These are phyloP conservation scores for Netelia melanura DNA, from an alignment of 2,888 invertebrate genomes.

Conservation along the genomic window DNA sequence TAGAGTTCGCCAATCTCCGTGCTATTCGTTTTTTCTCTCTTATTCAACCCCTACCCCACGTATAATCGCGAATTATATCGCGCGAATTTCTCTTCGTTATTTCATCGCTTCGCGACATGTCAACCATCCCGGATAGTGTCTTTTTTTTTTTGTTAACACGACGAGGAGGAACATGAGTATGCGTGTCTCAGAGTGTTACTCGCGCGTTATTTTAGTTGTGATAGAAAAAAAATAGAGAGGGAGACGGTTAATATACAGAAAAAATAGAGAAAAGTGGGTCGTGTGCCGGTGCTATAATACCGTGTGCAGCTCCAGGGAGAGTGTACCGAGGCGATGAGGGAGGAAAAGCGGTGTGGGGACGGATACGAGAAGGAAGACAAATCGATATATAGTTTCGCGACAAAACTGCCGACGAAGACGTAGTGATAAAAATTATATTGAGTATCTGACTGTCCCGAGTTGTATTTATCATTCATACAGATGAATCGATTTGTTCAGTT, in stretches of 20 bases:
- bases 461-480: no score
- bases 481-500: no score
- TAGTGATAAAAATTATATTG: no score
- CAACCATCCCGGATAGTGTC: not conserved
- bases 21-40: slow-evolving; percentile 4
- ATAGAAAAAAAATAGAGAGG: slow-evolving; percentile 5
- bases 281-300: slow-evolving; percentile 26
- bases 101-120: not conserved
- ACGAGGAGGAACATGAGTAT: no score
- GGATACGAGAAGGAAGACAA: not conserved
- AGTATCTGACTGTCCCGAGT: no score
- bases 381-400: slow-evolving; percentile 8
- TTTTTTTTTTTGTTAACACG: not conserved
- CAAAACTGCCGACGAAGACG: no score
- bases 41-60: not conserved
- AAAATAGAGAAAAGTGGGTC: slow-evolving; percentile 59
- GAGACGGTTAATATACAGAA: slow-evolving; percentile 8
- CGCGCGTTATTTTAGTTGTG: no score
- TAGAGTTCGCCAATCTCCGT: slow-evolving; percentile 27
- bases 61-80: slow-evolving; percentile 23
- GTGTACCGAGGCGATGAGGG: not conserved
- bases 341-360: not conserved
- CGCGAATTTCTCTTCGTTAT: slow-evolving; percentile 31
- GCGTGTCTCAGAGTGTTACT: no score
- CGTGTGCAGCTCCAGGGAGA: slow-evolving; percentile 46